These are phyloP conservation scores for Caenorhabditis sulstoni DNA, from an alignment of 2,888 invertebrate species.

Conservation along the genomic window DNA sequence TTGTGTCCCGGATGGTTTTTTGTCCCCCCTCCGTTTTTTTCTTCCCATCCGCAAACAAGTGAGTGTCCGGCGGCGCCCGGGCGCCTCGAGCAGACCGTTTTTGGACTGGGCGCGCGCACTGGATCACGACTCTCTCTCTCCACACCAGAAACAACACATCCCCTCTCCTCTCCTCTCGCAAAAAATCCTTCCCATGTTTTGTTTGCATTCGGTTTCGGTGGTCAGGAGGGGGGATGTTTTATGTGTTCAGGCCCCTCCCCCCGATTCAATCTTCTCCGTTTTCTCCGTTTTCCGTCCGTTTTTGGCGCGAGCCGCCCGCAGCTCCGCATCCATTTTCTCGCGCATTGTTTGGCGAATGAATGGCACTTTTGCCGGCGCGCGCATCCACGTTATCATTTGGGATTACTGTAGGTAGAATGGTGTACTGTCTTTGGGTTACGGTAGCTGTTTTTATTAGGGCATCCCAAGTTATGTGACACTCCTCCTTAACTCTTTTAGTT, in stretches of 20 bases:
- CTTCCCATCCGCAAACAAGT: background rate
- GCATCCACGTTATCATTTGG: too few species aligned
- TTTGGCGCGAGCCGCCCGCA: background rate
- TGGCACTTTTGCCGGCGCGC: too few species aligned
- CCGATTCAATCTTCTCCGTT: background rate
- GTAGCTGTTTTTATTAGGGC: too few species aligned
- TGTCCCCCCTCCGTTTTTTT: background rate
- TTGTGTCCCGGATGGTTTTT: background rate
- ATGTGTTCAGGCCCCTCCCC: slow-evolving; percentile 34
- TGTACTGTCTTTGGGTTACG: too few species aligned
- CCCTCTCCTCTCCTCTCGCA: too few species aligned
- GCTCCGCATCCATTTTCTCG: background rate
- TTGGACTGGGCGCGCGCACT: too few species aligned
- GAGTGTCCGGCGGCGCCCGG: slow-evolving; percentile 3
- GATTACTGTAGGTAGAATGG: too few species aligned
- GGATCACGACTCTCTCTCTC: too few species aligned
- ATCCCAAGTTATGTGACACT: too few species aligned
- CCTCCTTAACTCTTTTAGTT: too few species aligned
- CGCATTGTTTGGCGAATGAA: too few species aligned
- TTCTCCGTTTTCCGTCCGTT: background rate
- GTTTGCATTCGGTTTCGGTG: slow-evolving; percentile 40
- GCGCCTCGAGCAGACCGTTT: background rate
- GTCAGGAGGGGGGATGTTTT: slow-evolving; percentile 1
- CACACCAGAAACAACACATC: too few species aligned
- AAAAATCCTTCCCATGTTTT: background rate